Evolutionary conservation across 2,888 invertebrate genomes (phyloP), one percentile per base, ranked within the genome.

Genomic region (Fabriciana adippe): DNA sequence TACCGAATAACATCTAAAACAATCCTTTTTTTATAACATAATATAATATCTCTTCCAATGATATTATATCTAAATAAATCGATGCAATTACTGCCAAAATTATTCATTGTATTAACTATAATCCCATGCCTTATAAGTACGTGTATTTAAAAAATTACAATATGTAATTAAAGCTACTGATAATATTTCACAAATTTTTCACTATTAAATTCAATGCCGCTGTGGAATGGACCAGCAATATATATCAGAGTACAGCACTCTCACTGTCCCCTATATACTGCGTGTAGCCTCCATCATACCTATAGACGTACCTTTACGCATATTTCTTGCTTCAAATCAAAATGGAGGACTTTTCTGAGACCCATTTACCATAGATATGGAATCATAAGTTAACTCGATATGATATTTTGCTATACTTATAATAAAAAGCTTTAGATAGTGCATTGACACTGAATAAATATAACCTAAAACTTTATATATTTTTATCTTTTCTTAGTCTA

Each of bases 161-260:
- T 55, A 55, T 11, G 8, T 15, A 47, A 21, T 16, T 18, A 2
- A 41, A 47, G 14, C 21, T 50, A 47, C 0, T 16, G 16, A 1
- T 14, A 31, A 50, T 26, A 26, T 26, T 16, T 14, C n/a, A 26
- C 14, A 14, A 18, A 53, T 16, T 35, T 14, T n/a, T 15, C 18
- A 18, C 3, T 14, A 35, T 41, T 8, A 3, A 61, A 61, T 50
- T 2, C 3, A 35, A 50, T 48, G 55, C 78, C 35, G 11, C 2
- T 11, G 35, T 41, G 83, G 87, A 87, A 86, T 86, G 67, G 4
- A 51, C 71, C 83, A 47, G 79, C 67, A 74, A 80, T 86, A 85
- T 85, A 86, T 81, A 87, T 86, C 85, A 83, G 73, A 67, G 73
- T 74, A 71, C 72, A 79, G 83, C 53, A 61, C 61, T 61, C 61